Conservation (phyloP, 2,888 invertebrate genomes). For the Volucella inflata region DNA sequence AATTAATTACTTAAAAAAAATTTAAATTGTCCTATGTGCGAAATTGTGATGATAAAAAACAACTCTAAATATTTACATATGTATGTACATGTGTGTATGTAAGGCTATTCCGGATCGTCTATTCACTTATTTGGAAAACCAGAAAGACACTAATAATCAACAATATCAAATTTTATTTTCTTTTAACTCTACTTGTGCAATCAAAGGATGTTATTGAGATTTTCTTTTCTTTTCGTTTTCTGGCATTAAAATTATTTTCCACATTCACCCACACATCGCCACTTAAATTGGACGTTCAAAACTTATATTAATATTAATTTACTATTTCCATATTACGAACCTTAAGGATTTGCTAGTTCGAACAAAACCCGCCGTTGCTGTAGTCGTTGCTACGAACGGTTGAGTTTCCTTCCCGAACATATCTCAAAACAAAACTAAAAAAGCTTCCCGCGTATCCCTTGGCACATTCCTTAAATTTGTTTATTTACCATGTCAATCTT, state of each 20-base stretch:
- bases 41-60: too few species aligned
- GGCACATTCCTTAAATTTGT: constrained; percentile 54
- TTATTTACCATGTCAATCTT: constrained; percentile 41
- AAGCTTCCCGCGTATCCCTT: constrained; percentile 60
- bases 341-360: constrained; percentile 69
- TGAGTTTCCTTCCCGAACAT: constrained; percentile 74
- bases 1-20: too few species aligned
- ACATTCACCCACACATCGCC: constrained; percentile 2
- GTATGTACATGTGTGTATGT: too few species aligned
- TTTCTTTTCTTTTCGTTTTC: too few species aligned
- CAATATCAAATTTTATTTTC: too few species aligned
- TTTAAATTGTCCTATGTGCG: too few species aligned
- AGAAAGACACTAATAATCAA: too few species aligned
- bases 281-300: neutral
- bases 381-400: constrained; percentile 55
- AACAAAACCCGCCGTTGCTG: constrained; percentile 73
- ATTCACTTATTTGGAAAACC: too few species aligned
- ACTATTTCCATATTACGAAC: constrained; percentile 40
- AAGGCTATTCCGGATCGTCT: too few species aligned
- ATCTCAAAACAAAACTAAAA: constrained; percentile 73
- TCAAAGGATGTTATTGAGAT: too few species aligned
- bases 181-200: too few species aligned
- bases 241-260: neutral
- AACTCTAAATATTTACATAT: too few species aligned
- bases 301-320: neutral